A percentile compares a stretch with the other conserved stretches of the same genome.
These are phyloP conservation scores for Yoshiicerus persimilis DNA, from an alignment of 1,140 invertebrate species.

Conservation along the genomic window DNA sequence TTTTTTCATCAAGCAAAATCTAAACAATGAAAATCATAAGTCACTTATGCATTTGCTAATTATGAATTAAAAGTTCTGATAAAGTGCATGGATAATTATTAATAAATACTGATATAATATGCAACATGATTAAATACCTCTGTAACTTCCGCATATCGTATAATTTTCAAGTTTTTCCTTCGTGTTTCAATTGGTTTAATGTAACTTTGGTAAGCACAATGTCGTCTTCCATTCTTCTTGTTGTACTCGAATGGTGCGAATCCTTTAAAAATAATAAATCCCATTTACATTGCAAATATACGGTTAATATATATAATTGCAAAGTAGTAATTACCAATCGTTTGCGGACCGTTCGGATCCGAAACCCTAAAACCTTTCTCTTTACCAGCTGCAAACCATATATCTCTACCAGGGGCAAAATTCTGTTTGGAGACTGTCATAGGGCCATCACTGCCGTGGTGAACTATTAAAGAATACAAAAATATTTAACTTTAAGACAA, in stretches of 20 bases:
- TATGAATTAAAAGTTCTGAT: too few species aligned
- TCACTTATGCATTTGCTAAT: too few species aligned
- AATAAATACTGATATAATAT: too few species aligned
- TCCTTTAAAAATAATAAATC: neutral
- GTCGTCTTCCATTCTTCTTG: neutral
- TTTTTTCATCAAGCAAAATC: neutral
- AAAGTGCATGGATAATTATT: too few species aligned
- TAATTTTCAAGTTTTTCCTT: neutral
- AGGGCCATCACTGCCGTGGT: neutral
- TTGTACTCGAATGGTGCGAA: neutral
- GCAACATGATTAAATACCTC: too few species aligned
- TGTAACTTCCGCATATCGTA: neutral
- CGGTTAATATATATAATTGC: too few species aligned
- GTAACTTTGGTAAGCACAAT: neutral
- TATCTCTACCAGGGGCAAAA: neutral
- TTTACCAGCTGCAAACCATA: constrained; percentile 62
- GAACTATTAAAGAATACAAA: too few species aligned
- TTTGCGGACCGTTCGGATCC: constrained; percentile 87
- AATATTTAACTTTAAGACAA: too few species aligned
- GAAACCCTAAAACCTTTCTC: constrained; percentile 85
- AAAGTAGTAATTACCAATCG: too few species aligned
- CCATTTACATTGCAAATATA: too few species aligned
- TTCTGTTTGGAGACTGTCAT: neutral
- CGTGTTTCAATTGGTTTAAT: neutral
- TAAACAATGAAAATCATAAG: too few species aligned